Base-by-base conservation (phyloP, 1,140 invertebrate species). In the Trichonephila clavipes region DNA sequence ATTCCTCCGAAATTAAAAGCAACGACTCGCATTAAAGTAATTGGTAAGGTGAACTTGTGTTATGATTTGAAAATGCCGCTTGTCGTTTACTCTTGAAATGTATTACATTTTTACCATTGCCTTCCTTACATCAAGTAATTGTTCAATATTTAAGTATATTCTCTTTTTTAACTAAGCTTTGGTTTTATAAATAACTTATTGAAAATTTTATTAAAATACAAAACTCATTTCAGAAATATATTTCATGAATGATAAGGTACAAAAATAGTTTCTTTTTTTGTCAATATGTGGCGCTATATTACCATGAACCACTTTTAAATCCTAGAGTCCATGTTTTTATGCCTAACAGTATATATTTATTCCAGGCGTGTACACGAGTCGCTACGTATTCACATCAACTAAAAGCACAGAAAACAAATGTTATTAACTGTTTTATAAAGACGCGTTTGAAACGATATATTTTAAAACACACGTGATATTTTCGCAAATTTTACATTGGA, bases 1-100 rank as follows among this genome's bases (percentile, higher is more conserved):
- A 97, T 99, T 95, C 97, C 97, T 34, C 98, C 98, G 4, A 62
- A 18, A 12, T 64, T 93, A 64, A 88, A 44, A 66, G 40, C 19
- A n/a, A 93, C 34, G 44, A 24, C 62, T 64, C 12, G 14, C 1
- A 34, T 93, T 82, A 44, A 10, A 19, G 85, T 93, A 14, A 88
- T 88, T 88, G 92, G 92, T 93, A 93, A 93, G 92, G 28, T 87
- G 34, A 28, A 93, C 21, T 28, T 5, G 14, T n/a, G 21, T 4
- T 24, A 14, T 24, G 24, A 21, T 69, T 69, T 69, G 19, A 24
- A 21, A 24, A 24, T n/a, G 66, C 6, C 19, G 5, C 66, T 3
- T 28, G 21, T 28, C 21, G 8, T 10, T 69, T 18, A 21, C 6
- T 19, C 19, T 16, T 62, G 16, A 62, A 62, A 16, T 21, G 12